phyloP scores from a whole-genome alignment of 2,113 vertebrate genomes.

The Collichthys lucidus region DNA sequence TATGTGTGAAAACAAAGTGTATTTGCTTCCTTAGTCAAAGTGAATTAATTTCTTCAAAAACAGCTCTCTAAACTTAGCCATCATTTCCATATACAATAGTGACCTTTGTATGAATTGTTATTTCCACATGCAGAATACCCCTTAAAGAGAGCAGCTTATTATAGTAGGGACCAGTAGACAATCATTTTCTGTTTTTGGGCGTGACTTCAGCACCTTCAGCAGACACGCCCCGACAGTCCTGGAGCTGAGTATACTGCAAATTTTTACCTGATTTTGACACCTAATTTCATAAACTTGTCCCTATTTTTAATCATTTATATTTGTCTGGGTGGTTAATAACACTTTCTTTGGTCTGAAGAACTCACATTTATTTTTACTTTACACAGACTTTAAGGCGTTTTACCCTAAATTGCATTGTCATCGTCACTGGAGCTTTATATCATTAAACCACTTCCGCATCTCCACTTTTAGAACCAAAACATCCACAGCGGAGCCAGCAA shows the following conservation, averaged over 20 bases:
- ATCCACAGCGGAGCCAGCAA: background rate
- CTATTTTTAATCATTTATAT: too few relatives aligned
- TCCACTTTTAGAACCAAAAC: background rate
- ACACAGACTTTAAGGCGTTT: too few relatives aligned
- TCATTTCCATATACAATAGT: slow-evolving; percentile 14
- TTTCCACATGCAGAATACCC: background rate
- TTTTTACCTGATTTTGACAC: too few relatives aligned
- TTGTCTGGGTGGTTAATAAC: too few relatives aligned
- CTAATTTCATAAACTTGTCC: too few relatives aligned
- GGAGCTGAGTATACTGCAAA: too few relatives aligned
- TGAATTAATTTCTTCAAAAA: slow-evolving; percentile 4
- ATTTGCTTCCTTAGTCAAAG: background rate
- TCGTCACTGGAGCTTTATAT: background rate
- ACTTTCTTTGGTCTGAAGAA: too few relatives aligned
- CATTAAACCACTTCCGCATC: background rate
- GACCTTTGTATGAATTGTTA: slow-evolving; percentile 16
- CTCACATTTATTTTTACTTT: too few relatives aligned
- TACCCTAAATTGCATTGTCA: background rate
- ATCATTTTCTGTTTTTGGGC: background rate
- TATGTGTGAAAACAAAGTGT: background rate
- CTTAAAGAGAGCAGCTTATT: slow-evolving; percentile 6
- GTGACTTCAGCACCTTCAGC: too few relatives aligned
- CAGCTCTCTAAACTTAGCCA: background rate
- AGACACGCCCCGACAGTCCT: too few relatives aligned
- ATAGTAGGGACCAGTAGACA: background rate